These are phyloP conservation scores for Germaria angustata DNA, from an alignment of 2,888 invertebrate species.

Conservation along the genomic window DNA sequence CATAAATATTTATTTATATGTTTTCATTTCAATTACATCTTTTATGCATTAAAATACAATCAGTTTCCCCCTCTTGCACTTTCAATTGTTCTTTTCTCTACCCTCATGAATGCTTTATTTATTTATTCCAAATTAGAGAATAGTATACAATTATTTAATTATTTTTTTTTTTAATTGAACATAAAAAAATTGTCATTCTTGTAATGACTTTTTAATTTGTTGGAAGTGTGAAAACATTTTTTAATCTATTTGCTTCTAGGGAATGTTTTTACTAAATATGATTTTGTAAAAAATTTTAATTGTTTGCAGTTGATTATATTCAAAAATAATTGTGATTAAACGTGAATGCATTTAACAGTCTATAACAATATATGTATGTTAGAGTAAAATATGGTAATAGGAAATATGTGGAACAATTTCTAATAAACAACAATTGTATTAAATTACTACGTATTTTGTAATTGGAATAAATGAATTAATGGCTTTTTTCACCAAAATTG, in stretches of 20 bases:
- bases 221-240: constrained; percentile 42
- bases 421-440: no score
- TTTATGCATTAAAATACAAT: background rate
- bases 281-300: constrained; percentile 9
- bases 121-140: background rate
- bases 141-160: background rate
- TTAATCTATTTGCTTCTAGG: constrained; percentile 2
- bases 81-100: background rate
- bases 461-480: no score
- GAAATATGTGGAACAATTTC: no score
- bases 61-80: background rate
- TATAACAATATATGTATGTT: no score
- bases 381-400: no score
- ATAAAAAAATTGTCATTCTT: constrained; percentile 19
- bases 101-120: background rate
- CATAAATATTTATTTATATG: constrained; percentile 37
- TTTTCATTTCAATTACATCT: background rate
- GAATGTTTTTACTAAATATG: background rate
- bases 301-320: constrained; percentile 27
- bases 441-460: no score
- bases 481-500: no score
- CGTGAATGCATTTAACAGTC: background rate
- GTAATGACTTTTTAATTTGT: constrained; percentile 37
- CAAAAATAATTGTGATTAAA: background rate
- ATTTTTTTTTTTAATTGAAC: background rate